These are phyloP conservation scores for Sphaeridia pumilis DNA, from an alignment of 2,888 invertebrate species.

Conservation along the genomic window DNA sequence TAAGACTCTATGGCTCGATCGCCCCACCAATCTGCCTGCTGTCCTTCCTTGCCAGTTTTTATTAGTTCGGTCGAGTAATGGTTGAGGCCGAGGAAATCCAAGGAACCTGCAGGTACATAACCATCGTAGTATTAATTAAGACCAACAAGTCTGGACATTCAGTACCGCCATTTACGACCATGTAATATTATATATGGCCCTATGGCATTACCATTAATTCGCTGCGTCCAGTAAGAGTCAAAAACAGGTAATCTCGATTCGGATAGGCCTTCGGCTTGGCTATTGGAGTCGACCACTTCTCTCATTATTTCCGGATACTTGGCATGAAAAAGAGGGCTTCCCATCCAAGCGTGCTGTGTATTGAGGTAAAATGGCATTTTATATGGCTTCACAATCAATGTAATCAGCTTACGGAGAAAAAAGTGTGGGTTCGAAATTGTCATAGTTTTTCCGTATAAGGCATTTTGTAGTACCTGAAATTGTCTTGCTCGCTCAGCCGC, in stretches of 20 bases:
- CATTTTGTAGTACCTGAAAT: slow-evolving; percentile 24
- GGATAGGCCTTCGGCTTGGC: slow-evolving; percentile 18
- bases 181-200: too few relatives aligned
- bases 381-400: neutral
- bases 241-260: slow-evolving; percentile 22
- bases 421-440: neutral
- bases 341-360: slow-evolving; percentile 25
- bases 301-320: slow-evolving; percentile 28
- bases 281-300: slow-evolving; percentile 18
- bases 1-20: slow-evolving; percentile 6
- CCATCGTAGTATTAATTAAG: too few relatives aligned
- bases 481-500: slow-evolving; percentile 29
- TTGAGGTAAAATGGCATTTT: neutral
- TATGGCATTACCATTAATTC: slow-evolving; percentile 12
- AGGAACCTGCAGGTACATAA: slow-evolving; percentile 36
- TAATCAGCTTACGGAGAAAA: neutral
- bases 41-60: neutral
- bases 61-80: slow-evolving; percentile 39
- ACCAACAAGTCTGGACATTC: too few relatives aligned
- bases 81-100: slow-evolving; percentile 42
- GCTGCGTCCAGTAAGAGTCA: slow-evolving; percentile 10
- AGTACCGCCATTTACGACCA: too few relatives aligned
- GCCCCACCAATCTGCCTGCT: slow-evolving; percentile 12
- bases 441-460: too few relatives aligned
- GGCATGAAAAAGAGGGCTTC: slow-evolving; percentile 21